phyloP scores from a whole-genome alignment of 1,140 invertebrate species.

The Drosophila guanche region DNA sequence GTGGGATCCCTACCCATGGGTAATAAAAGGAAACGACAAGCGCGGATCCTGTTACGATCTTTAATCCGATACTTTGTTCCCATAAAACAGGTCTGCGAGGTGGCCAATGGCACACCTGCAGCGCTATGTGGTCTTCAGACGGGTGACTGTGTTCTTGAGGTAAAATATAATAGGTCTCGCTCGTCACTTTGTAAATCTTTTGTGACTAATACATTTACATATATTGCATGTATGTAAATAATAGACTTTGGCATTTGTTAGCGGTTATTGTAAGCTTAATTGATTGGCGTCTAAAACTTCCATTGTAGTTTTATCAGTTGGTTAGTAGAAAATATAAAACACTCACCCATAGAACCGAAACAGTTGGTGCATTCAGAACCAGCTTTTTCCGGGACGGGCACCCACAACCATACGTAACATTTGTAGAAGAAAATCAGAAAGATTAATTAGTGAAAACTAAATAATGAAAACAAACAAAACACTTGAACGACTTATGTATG shows the following conservation, averaged over 20 bases:
- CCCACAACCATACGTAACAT: slow-evolving; percentile 6
- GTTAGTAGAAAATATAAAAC: slow-evolving; percentile 9
- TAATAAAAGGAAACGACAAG: slow-evolving; percentile 55
- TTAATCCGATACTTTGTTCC: slow-evolving; percentile 54
- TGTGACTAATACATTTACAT: no score
- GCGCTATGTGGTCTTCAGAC: slow-evolving; percentile 84
- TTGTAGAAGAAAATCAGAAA: not conserved
- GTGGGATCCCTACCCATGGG: slow-evolving; percentile 90
- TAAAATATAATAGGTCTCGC: slow-evolving; percentile 44
- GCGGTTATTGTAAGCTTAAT: slow-evolving; percentile 33
- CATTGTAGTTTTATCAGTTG: not conserved
- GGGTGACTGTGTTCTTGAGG: slow-evolving; percentile 87
- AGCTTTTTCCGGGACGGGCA: slow-evolving; percentile 1
- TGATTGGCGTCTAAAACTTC: slow-evolving; percentile 18
- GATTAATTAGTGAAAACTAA: slow-evolving; percentile 37
- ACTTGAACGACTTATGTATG: slow-evolving; percentile 4
- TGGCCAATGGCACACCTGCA: slow-evolving; percentile 84
- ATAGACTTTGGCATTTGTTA: slow-evolving; percentile 1
- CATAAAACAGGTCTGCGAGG: slow-evolving; percentile 82
- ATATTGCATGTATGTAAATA: not conserved
- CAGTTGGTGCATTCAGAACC: slow-evolving; percentile 24
- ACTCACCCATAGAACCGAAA: slow-evolving; percentile 17
- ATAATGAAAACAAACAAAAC: slow-evolving; percentile 29
- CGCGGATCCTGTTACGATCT: slow-evolving; percentile 38
- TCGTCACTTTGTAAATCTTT: no score